A percentile compares a stretch with the other conserved stretches of the same genome.
Conservation (phyloP, 2,888 invertebrate species). For the Petrophora chlorosata region DNA sequence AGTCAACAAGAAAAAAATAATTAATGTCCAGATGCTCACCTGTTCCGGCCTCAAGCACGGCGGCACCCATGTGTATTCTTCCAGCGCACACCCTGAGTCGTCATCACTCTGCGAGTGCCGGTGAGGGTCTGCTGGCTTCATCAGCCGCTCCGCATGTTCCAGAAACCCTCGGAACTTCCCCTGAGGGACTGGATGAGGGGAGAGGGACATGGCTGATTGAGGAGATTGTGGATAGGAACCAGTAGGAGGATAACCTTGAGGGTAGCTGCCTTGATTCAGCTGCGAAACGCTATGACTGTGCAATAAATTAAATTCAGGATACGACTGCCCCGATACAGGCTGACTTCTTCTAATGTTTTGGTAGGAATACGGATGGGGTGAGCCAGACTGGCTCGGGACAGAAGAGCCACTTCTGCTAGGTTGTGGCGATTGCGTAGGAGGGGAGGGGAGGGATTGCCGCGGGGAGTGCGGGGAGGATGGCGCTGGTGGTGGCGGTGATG, state of each 20-base stretch:
- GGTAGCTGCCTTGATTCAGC: conserved; percentile 59
- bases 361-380: conserved; percentile 72
- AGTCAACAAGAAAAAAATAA: not conserved
- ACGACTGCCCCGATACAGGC: conserved; percentile 46
- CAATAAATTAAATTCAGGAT: conserved; percentile 60
- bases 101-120: conserved; percentile 97
- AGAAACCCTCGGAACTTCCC: conserved; percentile 75
- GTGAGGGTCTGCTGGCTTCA: conserved; percentile 89
- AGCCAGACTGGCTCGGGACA: conserved; percentile 67
- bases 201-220: conserved; percentile 75
- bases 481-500: conserved; percentile 71
- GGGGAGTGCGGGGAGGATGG: conserved; percentile 68
- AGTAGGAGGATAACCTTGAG: conserved; percentile 32
- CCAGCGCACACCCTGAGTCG: conserved; percentile 98
- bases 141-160: conserved; percentile 83
- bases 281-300: conserved; percentile 67
- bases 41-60: conserved; percentile 98
- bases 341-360: conserved; percentile 68
- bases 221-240: conserved; percentile 66
- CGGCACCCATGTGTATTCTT: conserved; percentile 99
- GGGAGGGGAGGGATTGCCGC: conserved; percentile 67
- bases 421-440: conserved; percentile 73
- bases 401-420: conserved; percentile 69
- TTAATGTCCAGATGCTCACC: conserved; percentile 82
- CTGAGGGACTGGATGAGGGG: conserved; percentile 73